A percentile compares a stretch with the other conserved stretches of the same genome.
phyloP scores from a whole-genome alignment of 92 coral and sea anemone species.

The Porites divaricata region DNA sequence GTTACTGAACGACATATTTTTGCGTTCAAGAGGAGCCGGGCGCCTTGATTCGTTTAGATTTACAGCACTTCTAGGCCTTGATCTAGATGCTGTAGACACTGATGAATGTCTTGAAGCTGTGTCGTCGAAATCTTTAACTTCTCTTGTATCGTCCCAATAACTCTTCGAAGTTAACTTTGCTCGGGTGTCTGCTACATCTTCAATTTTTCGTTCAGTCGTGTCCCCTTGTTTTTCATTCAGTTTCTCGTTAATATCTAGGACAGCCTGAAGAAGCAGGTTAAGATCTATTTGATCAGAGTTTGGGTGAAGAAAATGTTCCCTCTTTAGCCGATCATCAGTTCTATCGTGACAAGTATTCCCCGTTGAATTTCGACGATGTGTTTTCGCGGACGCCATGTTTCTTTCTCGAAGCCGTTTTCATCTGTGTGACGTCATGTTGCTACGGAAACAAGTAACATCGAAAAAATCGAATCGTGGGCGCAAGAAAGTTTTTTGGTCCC shows the following conservation, averaged over 20 bases:
- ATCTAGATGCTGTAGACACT: slow-evolving; percentile 58
- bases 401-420: slow-evolving; percentile 12
- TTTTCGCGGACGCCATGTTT: slow-evolving; percentile 71
- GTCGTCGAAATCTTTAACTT: slow-evolving; percentile 47
- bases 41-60: slow-evolving; percentile 39
- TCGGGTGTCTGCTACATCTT: not conserved
- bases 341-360: slow-evolving; percentile 54
- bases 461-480: slow-evolving; percentile 5
- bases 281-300: slow-evolving; percentile 96
- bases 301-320: slow-evolving; percentile 91
- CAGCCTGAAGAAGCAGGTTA: slow-evolving; percentile 89
- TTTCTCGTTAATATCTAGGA: slow-evolving; percentile 94
- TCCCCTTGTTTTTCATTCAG: slow-evolving; percentile 56
- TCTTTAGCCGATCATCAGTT: slow-evolving; percentile 70
- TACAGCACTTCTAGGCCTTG: slow-evolving; percentile 82
- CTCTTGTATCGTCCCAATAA: slow-evolving; percentile 13
- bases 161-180: slow-evolving; percentile 8
- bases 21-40: slow-evolving; percentile 79
- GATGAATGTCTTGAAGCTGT: slow-evolving; percentile 56
- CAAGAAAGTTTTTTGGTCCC: not conserved
- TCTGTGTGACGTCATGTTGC: slow-evolving; percentile 26
- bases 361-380: slow-evolving; percentile 46
- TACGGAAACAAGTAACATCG: slow-evolving; percentile 52
- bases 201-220: slow-evolving; percentile 8
- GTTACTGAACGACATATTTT: slow-evolving; percentile 93